A percentile compares a stretch with the other conserved stretches of the same genome.
phyloP scores from a whole-genome alignment of 2,797 vertebrate species.

The Babyrousa celebensis region DNA sequence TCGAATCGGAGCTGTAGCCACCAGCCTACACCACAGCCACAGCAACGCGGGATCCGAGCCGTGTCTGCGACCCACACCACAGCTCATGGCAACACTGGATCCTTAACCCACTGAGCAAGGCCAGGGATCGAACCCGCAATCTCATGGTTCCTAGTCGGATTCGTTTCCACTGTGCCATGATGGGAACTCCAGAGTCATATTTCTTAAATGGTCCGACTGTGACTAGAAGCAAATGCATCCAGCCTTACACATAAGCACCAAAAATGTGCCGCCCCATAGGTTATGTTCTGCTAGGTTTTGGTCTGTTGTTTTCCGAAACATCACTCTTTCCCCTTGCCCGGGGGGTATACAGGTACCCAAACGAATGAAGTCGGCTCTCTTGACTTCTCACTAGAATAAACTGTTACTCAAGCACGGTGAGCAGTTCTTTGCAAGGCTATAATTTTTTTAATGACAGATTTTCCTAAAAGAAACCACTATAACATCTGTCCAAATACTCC shows the following conservation, averaged over 20 bases:
- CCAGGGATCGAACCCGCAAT: no score
- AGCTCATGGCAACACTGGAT: no score
- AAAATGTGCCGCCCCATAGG: conserved; percentile 51
- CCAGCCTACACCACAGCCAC: no score
- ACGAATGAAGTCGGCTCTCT: conserved; percentile 82
- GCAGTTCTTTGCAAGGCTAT: conserved; percentile 86
- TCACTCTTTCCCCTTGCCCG: conserved; percentile 43
- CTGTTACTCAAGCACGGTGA: conserved; percentile 80
- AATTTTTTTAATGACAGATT: conserved; percentile 87
- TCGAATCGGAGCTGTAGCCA: no score
- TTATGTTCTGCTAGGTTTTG: conserved; percentile 67
- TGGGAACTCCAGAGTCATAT: not conserved
- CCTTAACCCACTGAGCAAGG: no score
- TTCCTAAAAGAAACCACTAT: conserved; percentile 85
- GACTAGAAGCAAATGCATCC: conserved; percentile 65
- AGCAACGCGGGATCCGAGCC: no score
- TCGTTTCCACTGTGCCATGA: no score
- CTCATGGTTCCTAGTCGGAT: no score
- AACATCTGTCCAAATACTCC: conserved; percentile 80
- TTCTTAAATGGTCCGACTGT: conserved; percentile 73
- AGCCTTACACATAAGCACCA: conserved; percentile 61
- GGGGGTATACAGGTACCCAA: conserved; percentile 78
- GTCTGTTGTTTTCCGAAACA: conserved; percentile 71
- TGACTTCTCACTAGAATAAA: conserved; percentile 81
- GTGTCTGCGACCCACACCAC: no score